Base-by-base conservation (phyloP, 2,797 vertebrate genomes). In the Betta splendens region DNA sequence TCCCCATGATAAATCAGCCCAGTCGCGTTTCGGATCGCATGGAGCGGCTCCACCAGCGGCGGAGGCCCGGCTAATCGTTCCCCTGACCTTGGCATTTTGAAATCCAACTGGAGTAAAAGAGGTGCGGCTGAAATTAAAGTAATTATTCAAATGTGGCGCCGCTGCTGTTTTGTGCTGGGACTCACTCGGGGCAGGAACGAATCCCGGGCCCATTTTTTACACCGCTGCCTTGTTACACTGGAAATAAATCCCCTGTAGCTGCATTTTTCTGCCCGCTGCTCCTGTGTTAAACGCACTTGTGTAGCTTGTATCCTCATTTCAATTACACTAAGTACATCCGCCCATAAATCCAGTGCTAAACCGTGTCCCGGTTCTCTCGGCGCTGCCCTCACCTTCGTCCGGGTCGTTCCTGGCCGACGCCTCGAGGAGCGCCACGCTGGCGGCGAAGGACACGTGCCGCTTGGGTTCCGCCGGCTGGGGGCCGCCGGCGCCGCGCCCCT, bases 391-490 rank as follows among this genome's bases (percentile, higher is more conserved):
- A 99, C 97, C 97, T 95, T 99, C 97, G 22, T 97, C 95, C 0
- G 93, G 81, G 38, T 99, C 97, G 0, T 98, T 99, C 77, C 97
- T 88, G 63, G 98, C 90, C 0, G 96, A 97, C 1, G 96, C 96
- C 87, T 99, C 97, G 75, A 98, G 89, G 23, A 99, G 91, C 0
- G 95, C 94, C 64, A 99, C 94, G 0, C 93, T 96, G 77, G 95
- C 94, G 20, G 96, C 92, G 11, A 99, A 98, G 1, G 94, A 94
- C 78, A 98, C 94, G 3, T 93, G 94, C 83, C 90, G 94, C 22
- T 87, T 87, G 71, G 69, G 79, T 20, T 91, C 89, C 1, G 52
- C n/a, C 2, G 45, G 75, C 16, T 72, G 75, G 37, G 74, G 54
- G 69, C 53, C 81, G 60, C 47, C 57, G n/a, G 40, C 56, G 0